Percentiles rank a stretch among this genome's conserved stretches.
Evolutionary conservation across 2,888 invertebrate genomes (phyloP).

Genomic region (Rhorus exstirpatorius): DNA sequence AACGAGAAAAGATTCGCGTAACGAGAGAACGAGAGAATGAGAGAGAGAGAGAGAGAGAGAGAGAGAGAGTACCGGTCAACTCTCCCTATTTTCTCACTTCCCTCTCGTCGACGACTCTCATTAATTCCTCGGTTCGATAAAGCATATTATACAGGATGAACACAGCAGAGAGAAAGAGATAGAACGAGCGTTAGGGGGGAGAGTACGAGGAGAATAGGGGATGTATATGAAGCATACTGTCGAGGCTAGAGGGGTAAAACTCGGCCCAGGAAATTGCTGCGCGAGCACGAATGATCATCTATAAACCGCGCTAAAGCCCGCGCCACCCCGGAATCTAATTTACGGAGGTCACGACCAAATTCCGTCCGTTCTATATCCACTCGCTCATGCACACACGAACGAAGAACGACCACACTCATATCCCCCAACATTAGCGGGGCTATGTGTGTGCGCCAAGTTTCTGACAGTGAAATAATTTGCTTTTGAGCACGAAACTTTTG

Average conservation of each 20-base stretch:
- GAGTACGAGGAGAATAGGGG: conserved; percentile 9
- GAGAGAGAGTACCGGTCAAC: conserved; percentile 60
- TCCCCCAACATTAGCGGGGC: conserved; percentile 15
- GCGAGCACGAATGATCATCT: conserved; percentile 73
- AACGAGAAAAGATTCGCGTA: conserved; percentile 45
- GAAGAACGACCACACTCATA: conserved; percentile 35
- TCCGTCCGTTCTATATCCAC: conserved; percentile 54
- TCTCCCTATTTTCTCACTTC: conserved; percentile 22
- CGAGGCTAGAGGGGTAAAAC: conserved; percentile 49
- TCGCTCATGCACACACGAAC: background rate
- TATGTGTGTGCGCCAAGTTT: conserved; percentile 42
- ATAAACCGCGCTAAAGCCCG: conserved; percentile 72
- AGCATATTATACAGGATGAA: conserved; percentile 69
- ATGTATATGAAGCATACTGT: conserved; percentile 38
- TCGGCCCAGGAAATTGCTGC: conserved; percentile 71
- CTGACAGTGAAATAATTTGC: conserved; percentile 52
- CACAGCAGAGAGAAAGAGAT: conserved; percentile 32
- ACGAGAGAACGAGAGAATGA: background rate
- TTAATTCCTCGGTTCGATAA: conserved; percentile 75
- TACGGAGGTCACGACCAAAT: conserved; percentile 71
- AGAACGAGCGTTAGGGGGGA: conserved; percentile 52
- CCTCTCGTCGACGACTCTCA: conserved; percentile 73
- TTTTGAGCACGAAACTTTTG: conserved; percentile 24
- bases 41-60: conserved; percentile 38
- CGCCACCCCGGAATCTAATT: conserved; percentile 71